phyloP scores from a whole-genome alignment of 2,113 vertebrate species.

The Microtus richardsoni region DNA sequence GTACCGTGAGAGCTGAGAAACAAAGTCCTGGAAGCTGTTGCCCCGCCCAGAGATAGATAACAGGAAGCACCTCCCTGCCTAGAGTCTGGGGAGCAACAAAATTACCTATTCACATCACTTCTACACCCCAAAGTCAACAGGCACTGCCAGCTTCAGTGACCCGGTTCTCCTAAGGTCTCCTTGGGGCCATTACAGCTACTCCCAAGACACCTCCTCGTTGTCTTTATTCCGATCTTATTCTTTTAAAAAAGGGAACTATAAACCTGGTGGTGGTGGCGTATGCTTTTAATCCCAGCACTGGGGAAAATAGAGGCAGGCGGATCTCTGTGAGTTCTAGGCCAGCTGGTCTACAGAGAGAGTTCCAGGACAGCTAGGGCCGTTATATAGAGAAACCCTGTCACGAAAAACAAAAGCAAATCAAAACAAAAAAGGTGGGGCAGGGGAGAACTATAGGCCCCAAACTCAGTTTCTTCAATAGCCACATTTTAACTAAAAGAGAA shows the following conservation, averaged over 20 bases:
- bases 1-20: not conserved
- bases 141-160: not conserved
- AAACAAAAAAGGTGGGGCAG: too few species aligned
- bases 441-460: not conserved
- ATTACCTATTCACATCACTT: not conserved
- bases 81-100: not conserved
- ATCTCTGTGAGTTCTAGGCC: too few species aligned
- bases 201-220: not conserved
- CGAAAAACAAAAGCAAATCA: too few species aligned
- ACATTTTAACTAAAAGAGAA: not conserved
- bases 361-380: too few species aligned
- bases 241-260: not conserved
- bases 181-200: not conserved
- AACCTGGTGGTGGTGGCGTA: too few species aligned
- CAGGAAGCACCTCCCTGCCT: not conserved
- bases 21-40: not conserved
- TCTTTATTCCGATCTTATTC: not conserved
- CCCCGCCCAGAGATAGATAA: not conserved
- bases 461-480: slow-evolving; percentile 9
- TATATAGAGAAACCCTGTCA: too few species aligned
- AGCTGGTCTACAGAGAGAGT: too few species aligned
- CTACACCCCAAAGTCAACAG: not conserved
- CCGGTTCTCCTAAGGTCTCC: not conserved
- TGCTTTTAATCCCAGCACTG: too few species aligned
- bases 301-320: too few species aligned